Evolutionary conservation across 1,140 invertebrate genomes (phyloP).

Genomic region (Eumeta japonica): DNA sequence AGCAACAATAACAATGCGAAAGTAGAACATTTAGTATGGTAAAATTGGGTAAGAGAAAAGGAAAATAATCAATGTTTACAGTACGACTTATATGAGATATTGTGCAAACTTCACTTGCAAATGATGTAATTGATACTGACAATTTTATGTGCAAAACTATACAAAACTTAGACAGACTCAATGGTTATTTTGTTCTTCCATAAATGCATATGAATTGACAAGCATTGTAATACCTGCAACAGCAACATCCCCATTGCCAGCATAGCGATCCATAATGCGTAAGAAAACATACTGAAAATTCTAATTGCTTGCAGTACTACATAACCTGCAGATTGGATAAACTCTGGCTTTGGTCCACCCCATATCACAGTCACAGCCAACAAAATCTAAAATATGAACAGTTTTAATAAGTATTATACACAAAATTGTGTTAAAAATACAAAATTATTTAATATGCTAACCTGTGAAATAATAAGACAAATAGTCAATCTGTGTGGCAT

Average conservation of each 20-base stretch:
- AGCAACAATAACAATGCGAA: no score
- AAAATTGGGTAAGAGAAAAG: no score
- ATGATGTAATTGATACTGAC: no score
- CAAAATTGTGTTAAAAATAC: neutral
- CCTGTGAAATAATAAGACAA: conserved; percentile 78
- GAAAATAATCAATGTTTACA: no score
- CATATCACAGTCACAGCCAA: conserved; percentile 68
- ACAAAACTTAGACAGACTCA: no score
- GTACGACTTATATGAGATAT: no score
- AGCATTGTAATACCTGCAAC: conserved; percentile 71
- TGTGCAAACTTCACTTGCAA: no score
- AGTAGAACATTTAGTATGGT: no score
- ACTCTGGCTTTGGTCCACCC: conserved; percentile 33
- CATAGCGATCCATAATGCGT: conserved; percentile 79
- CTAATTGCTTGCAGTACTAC: conserved; percentile 32
- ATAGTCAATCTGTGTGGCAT: conserved; percentile 83
- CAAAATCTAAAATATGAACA: conserved; percentile 44
- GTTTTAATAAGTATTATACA: neutral
- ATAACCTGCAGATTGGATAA: conserved; percentile 22
- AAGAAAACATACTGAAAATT: conserved; percentile 57
- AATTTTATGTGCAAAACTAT: no score
- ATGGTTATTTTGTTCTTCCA: no score
- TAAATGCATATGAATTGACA: no score
- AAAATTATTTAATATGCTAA: conserved; percentile 35
- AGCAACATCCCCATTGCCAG: conserved; percentile 79